Percentiles rank a stretch among this genome's conserved stretches.
phyloP scores from a whole-genome alignment of 2,113 vertebrate species.

The Hemibates koningsi region DNA sequence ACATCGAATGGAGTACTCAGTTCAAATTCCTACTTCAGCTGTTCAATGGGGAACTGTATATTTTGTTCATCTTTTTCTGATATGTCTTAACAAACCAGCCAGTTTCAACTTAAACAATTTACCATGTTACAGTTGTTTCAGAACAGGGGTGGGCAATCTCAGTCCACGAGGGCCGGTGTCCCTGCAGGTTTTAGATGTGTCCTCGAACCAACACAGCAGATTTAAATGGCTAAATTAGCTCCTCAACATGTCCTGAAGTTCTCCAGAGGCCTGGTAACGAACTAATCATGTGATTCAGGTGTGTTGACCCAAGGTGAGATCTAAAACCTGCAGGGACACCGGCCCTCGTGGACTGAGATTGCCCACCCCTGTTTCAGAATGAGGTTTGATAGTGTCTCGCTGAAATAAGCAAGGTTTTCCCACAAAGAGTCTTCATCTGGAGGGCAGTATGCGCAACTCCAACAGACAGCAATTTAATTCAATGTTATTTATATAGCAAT shows the following conservation, averaged over 20 bases:
- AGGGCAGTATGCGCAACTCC: neutral
- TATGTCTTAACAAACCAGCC: neutral
- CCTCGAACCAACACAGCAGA: too few species aligned
- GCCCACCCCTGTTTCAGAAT: neutral
- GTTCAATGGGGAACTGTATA: neutral
- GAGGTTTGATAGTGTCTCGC: neutral
- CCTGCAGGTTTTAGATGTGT: too few species aligned
- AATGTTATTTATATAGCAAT: neutral
- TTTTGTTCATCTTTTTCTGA: neutral
- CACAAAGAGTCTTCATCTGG: neutral
- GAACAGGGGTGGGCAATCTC: neutral
- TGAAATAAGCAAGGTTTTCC: neutral
- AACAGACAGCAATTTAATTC: neutral
- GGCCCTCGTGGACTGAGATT: too few species aligned
- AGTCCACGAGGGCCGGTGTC: too few species aligned
- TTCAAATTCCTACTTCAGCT: neutral
- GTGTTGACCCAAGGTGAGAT: too few species aligned
- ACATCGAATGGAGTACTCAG: rapidly evolving
- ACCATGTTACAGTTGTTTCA: neutral
- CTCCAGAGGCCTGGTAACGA: too few species aligned
- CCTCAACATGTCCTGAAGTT: too few species aligned
- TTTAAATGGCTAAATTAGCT: too few species aligned
- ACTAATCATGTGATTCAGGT: too few species aligned
- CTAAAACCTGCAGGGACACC: too few species aligned
- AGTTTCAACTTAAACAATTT: neutral